phyloP scores from a whole-genome alignment of 1,140 invertebrate genomes.

The Bombus terrestris region DNA sequence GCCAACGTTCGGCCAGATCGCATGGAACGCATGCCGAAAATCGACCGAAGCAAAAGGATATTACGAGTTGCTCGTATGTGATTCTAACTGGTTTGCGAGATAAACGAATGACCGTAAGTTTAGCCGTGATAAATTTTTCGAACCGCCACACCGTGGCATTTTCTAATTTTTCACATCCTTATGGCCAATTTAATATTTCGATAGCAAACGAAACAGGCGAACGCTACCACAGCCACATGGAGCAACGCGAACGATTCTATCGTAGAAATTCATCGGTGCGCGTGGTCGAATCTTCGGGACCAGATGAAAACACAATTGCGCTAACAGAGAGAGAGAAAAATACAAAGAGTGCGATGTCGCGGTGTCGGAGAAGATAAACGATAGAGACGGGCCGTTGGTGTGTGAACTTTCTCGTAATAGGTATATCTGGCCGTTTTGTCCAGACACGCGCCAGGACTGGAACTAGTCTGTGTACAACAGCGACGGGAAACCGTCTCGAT shows the following conservation, averaged over 20 bases:
- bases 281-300: background rate
- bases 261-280: background rate
- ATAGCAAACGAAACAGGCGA: fast-evolving
- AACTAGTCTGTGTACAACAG: conserved; percentile 33
- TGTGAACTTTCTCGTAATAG: conserved; percentile 12
- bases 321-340: background rate
- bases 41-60: conserved; percentile 28
- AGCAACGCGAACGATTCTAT: background rate
- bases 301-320: background rate
- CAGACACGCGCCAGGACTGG: background rate
- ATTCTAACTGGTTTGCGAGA: background rate
- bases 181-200: background rate
- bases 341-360: background rate
- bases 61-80: background rate
- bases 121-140: no score
- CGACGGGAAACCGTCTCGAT: conserved; percentile 52
- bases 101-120: background rate
- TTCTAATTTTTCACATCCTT: no score
- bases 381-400: background rate
- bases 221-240: background rate
- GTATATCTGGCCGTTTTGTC: conserved; percentile 43
- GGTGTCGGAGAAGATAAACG: conserved; percentile 19
- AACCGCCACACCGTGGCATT: background rate
- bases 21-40: conserved; percentile 9
- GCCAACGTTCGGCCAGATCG: conserved; percentile 10